A percentile compares a stretch with the other conserved stretches of the same genome.
Conservation (phyloP, 2,888 invertebrate genomes). For the Orchesellides sinensis region DNA sequence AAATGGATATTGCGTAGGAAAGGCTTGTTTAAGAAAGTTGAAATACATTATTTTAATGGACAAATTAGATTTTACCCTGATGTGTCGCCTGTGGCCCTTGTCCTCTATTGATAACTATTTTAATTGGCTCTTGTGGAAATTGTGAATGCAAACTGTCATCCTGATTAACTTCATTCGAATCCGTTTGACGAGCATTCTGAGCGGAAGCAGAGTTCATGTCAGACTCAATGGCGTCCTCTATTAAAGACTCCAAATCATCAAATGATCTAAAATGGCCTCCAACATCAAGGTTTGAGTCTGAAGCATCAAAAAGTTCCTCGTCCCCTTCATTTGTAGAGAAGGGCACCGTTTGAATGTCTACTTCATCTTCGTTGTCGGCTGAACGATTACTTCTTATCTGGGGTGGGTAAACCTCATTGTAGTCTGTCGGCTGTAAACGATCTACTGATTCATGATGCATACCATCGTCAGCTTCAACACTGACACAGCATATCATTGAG, state of each 20-base stretch:
- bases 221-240: slow-evolving; percentile 24
- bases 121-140: no score
- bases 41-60: not conserved
- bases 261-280: not conserved
- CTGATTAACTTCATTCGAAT: not conserved
- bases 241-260: slow-evolving; percentile 4
- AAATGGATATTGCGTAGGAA: no score
- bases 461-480: not conserved
- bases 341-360: slow-evolving; percentile 29
- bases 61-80: not conserved
- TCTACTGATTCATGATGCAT: not conserved
- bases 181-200: slow-evolving; percentile 10
- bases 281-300: not conserved
- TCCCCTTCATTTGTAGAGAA: not conserved
- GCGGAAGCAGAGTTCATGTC: slow-evolving; percentile 16
- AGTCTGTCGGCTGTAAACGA: not conserved
- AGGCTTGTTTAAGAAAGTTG: not conserved
- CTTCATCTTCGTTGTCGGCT: slow-evolving; percentile 23
- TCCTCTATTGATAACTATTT: not conserved
- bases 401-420: not conserved
- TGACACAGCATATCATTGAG: slow-evolving; percentile 55
- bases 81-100: not conserved
- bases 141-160: no score
- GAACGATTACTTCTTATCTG: not conserved
- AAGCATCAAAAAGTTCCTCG: not conserved